Evolutionary conservation across 2,797 vertebrate genomes (phyloP).

Genomic region (Acrocephalus scirpaceus): DNA sequence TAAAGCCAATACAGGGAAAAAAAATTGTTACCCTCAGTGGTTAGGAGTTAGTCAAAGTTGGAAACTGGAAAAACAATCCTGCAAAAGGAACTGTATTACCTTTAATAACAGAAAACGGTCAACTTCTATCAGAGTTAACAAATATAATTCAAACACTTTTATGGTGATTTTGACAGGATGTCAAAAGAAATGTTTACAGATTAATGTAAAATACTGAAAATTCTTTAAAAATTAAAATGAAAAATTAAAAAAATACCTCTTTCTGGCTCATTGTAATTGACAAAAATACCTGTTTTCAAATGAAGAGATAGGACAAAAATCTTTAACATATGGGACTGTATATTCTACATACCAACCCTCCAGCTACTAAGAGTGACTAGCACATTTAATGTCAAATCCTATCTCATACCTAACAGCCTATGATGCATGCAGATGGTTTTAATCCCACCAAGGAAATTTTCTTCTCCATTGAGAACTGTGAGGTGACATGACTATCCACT

Average conservation of each 20-base stretch:
- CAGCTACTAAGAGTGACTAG: not conserved
- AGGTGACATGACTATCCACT: constrained; percentile 8
- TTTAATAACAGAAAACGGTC: not conserved
- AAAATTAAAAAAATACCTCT: not conserved
- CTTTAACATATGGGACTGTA: not conserved
- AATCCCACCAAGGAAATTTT: constrained; percentile 3
- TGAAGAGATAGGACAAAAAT: not conserved
- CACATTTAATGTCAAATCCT: not conserved
- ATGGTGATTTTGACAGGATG: not conserved
- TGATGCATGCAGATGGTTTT: constrained; percentile 27
- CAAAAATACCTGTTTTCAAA: not conserved
- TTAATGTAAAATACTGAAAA: not conserved
- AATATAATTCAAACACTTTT: not conserved
- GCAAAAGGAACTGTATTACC: not conserved
- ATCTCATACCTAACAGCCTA: constrained; percentile 15
- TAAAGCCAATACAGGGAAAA: not conserved
- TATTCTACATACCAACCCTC: not conserved
- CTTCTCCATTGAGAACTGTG: not conserved
- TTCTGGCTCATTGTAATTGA: not conserved
- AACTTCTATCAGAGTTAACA: not conserved
- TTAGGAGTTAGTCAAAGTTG: not conserved
- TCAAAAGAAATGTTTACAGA: not conserved
- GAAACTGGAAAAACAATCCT: not conserved
- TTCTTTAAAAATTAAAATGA: not conserved
- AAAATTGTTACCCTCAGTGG: not conserved